These are phyloP conservation scores for Periophthalmus modestus DNA, from an alignment of 2,113 vertebrate genomes.

Conservation along the genomic window DNA sequence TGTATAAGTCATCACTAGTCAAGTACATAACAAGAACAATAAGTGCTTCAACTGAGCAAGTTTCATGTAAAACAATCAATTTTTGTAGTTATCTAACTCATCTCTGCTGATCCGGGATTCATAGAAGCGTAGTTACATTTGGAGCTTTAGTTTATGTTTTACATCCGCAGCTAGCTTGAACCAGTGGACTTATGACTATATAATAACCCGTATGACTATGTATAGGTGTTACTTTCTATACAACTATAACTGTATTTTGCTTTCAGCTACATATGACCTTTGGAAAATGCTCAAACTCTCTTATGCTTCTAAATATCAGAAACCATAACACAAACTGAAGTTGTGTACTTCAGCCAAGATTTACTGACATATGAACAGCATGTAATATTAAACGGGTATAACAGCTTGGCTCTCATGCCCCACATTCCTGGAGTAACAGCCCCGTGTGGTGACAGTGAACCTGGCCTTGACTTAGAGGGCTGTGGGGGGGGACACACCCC, in stretches of 20 bases:
- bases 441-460: constrained; percentile 55
- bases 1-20: background rate
- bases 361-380: constrained; percentile 47
- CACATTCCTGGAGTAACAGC: constrained; percentile 65
- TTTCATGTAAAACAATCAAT: background rate
- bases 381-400: constrained; percentile 63
- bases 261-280: background rate
- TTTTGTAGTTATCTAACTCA: too few relatives aligned
- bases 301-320: background rate
- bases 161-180: background rate
- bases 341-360: constrained; percentile 31
- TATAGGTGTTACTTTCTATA: background rate
- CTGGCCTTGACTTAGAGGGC: constrained; percentile 58
- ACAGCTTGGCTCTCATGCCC: constrained; percentile 61
- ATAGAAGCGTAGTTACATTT: too few relatives aligned
- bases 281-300: background rate
- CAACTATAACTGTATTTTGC: background rate
- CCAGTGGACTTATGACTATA: background rate
- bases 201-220: background rate
- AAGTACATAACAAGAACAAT: background rate
- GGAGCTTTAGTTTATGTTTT: too few relatives aligned
- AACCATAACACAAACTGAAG: constrained; percentile 28
- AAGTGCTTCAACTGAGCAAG: background rate
- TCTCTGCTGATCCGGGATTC: too few relatives aligned
- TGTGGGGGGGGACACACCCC: constrained; percentile 7